Evolutionary conservation across 2,888 invertebrate species (phyloP).

Genomic region (Steromphala cineraria): DNA sequence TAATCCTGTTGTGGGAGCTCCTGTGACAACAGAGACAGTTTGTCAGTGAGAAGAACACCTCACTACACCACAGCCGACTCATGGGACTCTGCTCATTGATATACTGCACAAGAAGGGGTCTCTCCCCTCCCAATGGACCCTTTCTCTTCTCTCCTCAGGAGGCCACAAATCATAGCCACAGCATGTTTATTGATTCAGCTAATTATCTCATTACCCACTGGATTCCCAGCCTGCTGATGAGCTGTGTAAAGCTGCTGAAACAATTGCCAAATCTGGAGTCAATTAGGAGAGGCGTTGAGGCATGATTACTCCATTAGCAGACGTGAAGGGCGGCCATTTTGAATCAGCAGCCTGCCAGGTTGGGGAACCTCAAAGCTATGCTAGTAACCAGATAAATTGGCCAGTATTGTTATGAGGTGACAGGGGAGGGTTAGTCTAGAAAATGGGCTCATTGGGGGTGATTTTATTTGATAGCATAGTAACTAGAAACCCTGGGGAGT

Average conservation of each 20-base stretch:
- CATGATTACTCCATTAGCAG: constrained; percentile 12
- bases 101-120: too few relatives aligned
- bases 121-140: not conserved
- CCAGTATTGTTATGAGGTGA: constrained; percentile 6
- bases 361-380: not conserved
- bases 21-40: not conserved
- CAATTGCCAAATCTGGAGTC: constrained; percentile 20
- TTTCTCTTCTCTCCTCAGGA: not conserved
- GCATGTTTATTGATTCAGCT: constrained; percentile 19
- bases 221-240: constrained; percentile 12
- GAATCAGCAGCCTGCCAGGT: not conserved
- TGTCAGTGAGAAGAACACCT: too few relatives aligned
- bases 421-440: not conserved
- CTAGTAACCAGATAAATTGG: not conserved
- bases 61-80: not conserved
- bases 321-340: not conserved
- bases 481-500: not conserved
- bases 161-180: not conserved
- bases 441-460: constrained; percentile 1
- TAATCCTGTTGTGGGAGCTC: not conserved
- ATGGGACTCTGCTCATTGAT: too few relatives aligned
- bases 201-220: constrained; percentile 21
- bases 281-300: constrained; percentile 12
- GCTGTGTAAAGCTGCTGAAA: constrained; percentile 18
- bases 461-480: constrained; percentile 5